Conservation (phyloP, 2,888 invertebrate species). For the Acrobasis consociella region DNA sequence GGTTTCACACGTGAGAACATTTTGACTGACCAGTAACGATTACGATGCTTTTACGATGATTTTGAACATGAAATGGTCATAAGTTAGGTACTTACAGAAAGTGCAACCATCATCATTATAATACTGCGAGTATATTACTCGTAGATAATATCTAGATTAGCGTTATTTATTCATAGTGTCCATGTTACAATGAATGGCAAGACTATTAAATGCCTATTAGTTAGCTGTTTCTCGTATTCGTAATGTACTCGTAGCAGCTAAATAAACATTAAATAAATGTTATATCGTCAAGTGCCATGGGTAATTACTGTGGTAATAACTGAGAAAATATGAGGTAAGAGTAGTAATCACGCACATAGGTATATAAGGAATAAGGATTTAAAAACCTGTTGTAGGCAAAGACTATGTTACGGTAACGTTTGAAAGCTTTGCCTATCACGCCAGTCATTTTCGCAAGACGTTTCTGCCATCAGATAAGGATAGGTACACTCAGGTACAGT, state of each 20-base stretch:
- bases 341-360: no score
- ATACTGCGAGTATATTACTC: conserved; percentile 28
- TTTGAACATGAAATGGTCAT: conserved; percentile 2
- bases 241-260: background rate
- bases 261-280: background rate
- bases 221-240: conserved; percentile 3
- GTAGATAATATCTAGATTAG: conserved; percentile 28
- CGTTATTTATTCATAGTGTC: conserved; percentile 37
- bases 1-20: conserved; percentile 23
- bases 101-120: conserved; percentile 17
- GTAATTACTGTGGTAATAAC: no score
- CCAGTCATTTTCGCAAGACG: no score
- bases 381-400: no score
- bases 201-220: conserved; percentile 36
- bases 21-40: conserved; percentile 1
- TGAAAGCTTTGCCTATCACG: no score
- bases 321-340: no score
- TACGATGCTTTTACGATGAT: no score
- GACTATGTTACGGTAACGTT: no score
- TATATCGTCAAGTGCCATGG: background rate
- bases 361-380: no score
- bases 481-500: no score
- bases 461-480: no score
- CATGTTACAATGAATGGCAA: conserved; percentile 29
- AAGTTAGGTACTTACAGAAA: conserved; percentile 12